Conservation (phyloP, 2,797 vertebrate genomes). For the Acanthornis magna region DNA sequence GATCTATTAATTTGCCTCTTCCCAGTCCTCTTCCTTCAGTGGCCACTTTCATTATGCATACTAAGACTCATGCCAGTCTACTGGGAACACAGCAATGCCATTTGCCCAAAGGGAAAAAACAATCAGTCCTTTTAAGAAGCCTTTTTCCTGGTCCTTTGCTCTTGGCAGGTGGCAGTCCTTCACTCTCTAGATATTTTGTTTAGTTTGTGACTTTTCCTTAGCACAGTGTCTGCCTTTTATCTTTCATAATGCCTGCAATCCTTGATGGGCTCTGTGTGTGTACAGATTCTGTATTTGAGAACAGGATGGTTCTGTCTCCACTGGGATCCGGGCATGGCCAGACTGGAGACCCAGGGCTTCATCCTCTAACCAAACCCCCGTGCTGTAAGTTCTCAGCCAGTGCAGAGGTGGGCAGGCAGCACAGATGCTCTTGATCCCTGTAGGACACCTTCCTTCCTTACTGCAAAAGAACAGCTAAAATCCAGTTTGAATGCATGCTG, state of each 20-base stretch:
- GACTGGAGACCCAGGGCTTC: background rate
- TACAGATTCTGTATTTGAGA: background rate
- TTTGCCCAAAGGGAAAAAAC: background rate
- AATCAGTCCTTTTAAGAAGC: background rate
- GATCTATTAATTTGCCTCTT: background rate
- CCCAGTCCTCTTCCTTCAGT: background rate
- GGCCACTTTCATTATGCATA: background rate
- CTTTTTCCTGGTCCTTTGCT: background rate
- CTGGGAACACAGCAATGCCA: background rate
- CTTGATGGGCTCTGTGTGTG: background rate
- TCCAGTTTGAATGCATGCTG: background rate
- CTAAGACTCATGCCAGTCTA: background rate
- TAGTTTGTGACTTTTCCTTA: background rate
- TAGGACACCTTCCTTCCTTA: background rate
- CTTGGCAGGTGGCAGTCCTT: background rate
- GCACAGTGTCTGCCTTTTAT: background rate
- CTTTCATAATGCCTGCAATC: fast-evolving
- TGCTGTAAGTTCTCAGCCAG: background rate
- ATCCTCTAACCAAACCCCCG: background rate
- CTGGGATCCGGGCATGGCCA: background rate
- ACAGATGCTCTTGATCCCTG: fast-evolving
- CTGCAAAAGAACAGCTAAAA: background rate
- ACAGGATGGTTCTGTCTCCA: background rate
- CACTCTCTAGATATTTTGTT: background rate
- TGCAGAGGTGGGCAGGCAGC: background rate